Conservation (phyloP, 92 coral and sea anemone species). For the Porites rus region DNA sequence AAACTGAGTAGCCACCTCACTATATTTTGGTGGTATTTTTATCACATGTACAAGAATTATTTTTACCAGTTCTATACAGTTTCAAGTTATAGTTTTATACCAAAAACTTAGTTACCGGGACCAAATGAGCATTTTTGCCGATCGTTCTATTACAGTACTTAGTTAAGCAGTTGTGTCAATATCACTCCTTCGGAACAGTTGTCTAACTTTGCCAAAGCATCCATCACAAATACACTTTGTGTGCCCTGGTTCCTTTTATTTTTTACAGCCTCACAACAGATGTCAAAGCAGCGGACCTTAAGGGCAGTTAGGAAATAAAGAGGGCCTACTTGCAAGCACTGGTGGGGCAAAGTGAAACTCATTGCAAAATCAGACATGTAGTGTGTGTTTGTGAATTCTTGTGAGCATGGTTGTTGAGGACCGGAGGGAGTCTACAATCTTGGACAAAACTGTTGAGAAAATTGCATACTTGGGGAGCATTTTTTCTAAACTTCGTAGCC, state of each 20-base stretch:
- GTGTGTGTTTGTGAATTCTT: conserved; percentile 13
- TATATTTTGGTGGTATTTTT: too few relatives aligned
- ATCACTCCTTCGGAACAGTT: background rate
- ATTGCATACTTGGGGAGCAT: too few relatives aligned
- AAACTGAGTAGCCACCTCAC: too few relatives aligned
- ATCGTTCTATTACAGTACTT: background rate
- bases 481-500: too few relatives aligned
- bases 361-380: conserved; percentile 25
- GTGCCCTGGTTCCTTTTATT: conserved; percentile 28
- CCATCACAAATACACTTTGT: conserved; percentile 35
- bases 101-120: too few relatives aligned
- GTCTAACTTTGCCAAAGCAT: conserved; percentile 29
- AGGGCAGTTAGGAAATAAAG: conserved; percentile 9
- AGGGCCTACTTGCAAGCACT: conserved; percentile 24
- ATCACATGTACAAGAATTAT: too few relatives aligned
- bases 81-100: too few relatives aligned
- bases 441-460: too few relatives aligned
- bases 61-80: too few relatives aligned
- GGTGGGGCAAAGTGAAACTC: conserved; percentile 3
- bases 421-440: conserved; percentile 12
- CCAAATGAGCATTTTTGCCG: background rate
- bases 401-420: conserved; percentile 39
- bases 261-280: conserved; percentile 34
- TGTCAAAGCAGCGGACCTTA: conserved; percentile 27
- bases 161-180: too few relatives aligned